phyloP scores from a whole-genome alignment of 2,113 vertebrate species.

The Rafetus swinhoei region DNA sequence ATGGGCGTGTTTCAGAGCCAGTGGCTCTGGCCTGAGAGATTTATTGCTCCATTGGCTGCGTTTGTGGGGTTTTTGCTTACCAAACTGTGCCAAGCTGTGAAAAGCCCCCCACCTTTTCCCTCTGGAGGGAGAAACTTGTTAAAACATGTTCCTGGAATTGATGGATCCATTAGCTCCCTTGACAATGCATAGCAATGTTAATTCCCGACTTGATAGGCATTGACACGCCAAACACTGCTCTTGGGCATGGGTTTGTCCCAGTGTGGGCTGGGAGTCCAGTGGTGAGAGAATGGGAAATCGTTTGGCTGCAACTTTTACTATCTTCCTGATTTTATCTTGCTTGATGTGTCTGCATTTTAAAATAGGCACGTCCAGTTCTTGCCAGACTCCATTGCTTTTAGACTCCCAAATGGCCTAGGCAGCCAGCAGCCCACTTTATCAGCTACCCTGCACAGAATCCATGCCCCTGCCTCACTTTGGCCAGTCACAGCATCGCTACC shows the following conservation, averaged over 20 bases:
- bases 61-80: not conserved
- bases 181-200: not conserved
- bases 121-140: not conserved
- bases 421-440: not conserved
- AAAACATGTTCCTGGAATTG: not conserved
- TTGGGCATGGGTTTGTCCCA: not conserved
- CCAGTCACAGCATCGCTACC: not conserved
- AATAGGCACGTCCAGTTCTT: not conserved
- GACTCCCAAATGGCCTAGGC: not conserved
- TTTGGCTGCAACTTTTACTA: not conserved
- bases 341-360: not conserved
- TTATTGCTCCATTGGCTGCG: not conserved
- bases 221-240: not conserved
- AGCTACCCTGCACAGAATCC: not conserved
- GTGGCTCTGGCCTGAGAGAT: not conserved
- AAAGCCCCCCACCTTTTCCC: not conserved
- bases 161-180: not conserved
- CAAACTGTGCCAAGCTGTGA: not conserved
- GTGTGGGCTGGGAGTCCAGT: not conserved
- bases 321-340: not conserved
- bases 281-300: not conserved
- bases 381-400: not conserved
- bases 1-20: not conserved
- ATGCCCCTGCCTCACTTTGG: not conserved
- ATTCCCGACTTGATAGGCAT: not conserved